These are phyloP conservation scores for Picus viridis DNA, from an alignment of 2,797 vertebrate genomes.

Conservation along the genomic window DNA sequence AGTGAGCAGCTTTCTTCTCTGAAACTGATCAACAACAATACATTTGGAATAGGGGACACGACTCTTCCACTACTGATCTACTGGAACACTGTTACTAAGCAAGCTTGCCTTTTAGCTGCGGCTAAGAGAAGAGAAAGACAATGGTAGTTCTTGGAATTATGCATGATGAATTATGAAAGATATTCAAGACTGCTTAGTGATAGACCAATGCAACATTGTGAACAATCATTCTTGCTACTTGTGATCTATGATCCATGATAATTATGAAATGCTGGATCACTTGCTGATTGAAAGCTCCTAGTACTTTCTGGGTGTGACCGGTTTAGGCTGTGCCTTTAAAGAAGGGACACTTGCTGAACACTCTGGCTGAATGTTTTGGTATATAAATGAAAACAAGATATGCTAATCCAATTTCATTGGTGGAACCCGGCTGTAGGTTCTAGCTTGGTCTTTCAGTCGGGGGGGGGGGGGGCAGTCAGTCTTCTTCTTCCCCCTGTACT, in stretches of 20 bases:
- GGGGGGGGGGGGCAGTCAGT: no score
- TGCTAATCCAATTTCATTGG: no score
- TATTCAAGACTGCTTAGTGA: neutral
- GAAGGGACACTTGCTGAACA: no score
- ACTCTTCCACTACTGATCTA: neutral
- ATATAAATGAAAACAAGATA: no score
- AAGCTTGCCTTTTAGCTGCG: neutral
- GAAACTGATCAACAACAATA: neutral
- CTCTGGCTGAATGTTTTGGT: no score
- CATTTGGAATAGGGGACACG: neutral
- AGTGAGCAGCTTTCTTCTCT: neutral
- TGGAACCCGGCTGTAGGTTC: no score
- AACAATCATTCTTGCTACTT: neutral
- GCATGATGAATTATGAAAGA: no score
- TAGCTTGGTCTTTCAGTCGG: no score
- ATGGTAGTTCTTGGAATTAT: neutral
- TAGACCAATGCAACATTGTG: neutral
- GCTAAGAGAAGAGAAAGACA: neutral
- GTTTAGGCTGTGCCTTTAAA: no score
- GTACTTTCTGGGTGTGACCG: no score
- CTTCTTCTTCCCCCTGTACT: no score
- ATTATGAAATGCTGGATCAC: neutral
- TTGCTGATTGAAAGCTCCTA: neutral
- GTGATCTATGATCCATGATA: neutral
- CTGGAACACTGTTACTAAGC: neutral